Conservation (phyloP, 2,113 vertebrate species). For the Phocoena phocoena region DNA sequence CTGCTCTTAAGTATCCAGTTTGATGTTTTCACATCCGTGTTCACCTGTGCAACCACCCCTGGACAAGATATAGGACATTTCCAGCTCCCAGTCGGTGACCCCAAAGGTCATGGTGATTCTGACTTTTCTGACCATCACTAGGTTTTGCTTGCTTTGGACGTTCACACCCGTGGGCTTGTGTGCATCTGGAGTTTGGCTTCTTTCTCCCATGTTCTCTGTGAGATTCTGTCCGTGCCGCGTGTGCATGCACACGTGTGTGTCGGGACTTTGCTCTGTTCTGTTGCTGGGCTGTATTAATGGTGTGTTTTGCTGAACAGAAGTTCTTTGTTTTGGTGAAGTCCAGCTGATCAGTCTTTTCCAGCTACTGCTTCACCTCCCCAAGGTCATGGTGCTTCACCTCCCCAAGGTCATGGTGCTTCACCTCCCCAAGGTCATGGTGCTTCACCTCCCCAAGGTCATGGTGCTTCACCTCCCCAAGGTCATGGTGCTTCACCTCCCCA, state of each 20-base stretch:
- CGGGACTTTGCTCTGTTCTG: neutral
- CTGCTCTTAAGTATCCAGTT: neutral
- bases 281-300: neutral
- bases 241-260: accelerated
- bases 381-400: accelerated
- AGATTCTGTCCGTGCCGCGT: accelerated
- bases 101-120: neutral
- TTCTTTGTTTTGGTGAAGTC: neutral
- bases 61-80: neutral
- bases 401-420: accelerated
- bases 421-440: no score
- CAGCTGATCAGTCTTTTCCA: accelerated
- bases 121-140: no score
- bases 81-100: neutral
- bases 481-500: no score
- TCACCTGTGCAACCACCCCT: no score
- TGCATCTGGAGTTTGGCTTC: neutral
- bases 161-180: accelerated
- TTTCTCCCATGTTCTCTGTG: neutral
- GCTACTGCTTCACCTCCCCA: no score
- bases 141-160: neutral
- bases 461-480: no score
- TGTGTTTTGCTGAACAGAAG: neutral
- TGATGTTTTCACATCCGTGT: neutral
- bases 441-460: accelerated